Evolutionary conservation across 2,888 invertebrate species (phyloP), one percentile per base, ranked within the genome.

Genomic region (Melieria omissa): DNA sequence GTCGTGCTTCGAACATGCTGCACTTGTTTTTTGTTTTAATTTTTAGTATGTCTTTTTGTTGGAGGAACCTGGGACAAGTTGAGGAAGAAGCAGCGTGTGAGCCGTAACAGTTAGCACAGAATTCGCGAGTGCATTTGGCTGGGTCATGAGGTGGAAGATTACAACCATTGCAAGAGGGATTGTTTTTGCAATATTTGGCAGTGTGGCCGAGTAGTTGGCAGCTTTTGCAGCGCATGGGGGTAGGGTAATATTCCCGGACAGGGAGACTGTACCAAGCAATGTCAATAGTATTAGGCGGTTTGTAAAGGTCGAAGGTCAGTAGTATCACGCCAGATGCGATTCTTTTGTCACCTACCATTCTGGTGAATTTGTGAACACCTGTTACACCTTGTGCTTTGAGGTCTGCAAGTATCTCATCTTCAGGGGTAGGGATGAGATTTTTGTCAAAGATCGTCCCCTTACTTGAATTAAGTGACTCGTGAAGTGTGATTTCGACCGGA

Each of bases 171-270:
- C 47, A 62, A 16, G 46, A 16, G 9, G 62, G 16, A 5, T 12
- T 46, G 10, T 46, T 62, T 5, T 46, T 46, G 16, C 62, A 62
- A n/a, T 3, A 4, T 16, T 47, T 47, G 8, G 14, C 5, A 5
- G 62, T 62, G 47, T 62, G 62, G 29, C 54, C 5, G n/a, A 54
- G 54, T 7, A 70, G 10, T 60, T 67, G 72, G 14, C 73, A 75
- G 14, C 73, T 71, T 16, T 73, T 61, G 63, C 71, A 72, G 9
- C 60, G 60, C 72, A 75, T 75, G 6, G 73, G 68, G n/a, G 63
- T 73, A 65, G 73, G 73, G 45, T 70, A 70, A 7, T 73, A 72
- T 64, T 67, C 58, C 14, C 55, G 57, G 45, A 73, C 74, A 55
- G 65, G 52, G 44, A 69, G 49, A 16, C 63, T 72, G 42, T 74